phyloP scores from a whole-genome alignment of 2,888 invertebrate species.

The Hirudinaria manillensis region DNA sequence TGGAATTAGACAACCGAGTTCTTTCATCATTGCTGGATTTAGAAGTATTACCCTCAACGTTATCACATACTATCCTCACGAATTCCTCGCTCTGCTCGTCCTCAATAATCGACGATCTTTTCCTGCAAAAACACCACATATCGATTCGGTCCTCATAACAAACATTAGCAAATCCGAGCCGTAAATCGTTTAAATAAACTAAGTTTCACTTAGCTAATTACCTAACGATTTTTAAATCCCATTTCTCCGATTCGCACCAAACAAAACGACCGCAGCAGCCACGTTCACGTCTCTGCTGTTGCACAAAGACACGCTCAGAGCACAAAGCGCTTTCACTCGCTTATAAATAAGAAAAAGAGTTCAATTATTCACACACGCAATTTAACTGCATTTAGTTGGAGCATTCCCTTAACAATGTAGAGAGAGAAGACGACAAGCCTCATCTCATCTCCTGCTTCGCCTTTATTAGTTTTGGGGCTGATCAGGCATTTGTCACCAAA shows the following conservation, averaged over 20 bases:
- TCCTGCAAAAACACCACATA: conserved; percentile 16
- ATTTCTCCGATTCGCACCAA: background rate
- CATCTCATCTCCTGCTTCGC: too few relatives aligned
- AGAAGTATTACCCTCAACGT: background rate
- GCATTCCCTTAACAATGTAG: too few relatives aligned
- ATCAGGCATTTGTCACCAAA: too few relatives aligned
- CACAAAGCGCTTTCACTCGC: too few relatives aligned
- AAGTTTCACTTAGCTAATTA: background rate
- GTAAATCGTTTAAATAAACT: background rate
- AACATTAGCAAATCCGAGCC: background rate
- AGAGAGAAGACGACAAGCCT: too few relatives aligned
- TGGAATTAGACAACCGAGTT: background rate
- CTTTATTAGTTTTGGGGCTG: too few relatives aligned
- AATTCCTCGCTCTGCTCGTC: conserved; percentile 7
- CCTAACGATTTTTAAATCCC: background rate
- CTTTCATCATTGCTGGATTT: background rate
- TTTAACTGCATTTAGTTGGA: too few relatives aligned
- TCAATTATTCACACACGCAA: too few relatives aligned
- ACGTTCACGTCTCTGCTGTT: too few relatives aligned
- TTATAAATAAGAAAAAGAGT: too few relatives aligned
- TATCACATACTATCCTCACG: background rate
- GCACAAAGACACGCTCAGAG: too few relatives aligned
- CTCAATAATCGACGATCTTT: background rate
- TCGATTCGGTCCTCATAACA: conserved; percentile 5
- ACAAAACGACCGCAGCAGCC: too few relatives aligned